Conservation (phyloP, 37 sponge, comb jelly and placozoan genomes). For the Cliona cf. orientalis region DNA sequence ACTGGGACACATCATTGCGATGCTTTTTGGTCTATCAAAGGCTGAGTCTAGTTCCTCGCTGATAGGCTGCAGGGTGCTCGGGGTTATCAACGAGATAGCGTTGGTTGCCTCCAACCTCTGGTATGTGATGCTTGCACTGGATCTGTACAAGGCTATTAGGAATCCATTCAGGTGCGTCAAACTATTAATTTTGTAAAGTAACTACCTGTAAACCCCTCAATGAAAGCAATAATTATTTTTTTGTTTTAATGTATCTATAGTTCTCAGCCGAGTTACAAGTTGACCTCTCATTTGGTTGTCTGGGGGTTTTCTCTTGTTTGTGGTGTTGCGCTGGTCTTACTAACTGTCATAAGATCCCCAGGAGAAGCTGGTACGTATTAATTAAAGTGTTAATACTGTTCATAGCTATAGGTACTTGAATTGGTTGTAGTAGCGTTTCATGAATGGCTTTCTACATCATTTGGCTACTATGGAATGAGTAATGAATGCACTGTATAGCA, state of each 20-base stretch:
- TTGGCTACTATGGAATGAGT: too few relatives aligned
- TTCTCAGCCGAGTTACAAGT: constrained; percentile 15
- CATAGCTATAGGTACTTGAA: too few relatives aligned
- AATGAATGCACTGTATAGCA: too few relatives aligned
- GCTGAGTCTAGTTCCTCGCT: neutral
- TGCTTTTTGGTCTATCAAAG: neutral
- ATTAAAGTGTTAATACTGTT: too few relatives aligned
- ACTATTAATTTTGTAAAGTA: too few relatives aligned
- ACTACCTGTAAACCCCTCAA: too few relatives aligned
- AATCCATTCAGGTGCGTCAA: constrained; percentile 94
- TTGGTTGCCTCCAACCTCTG: constrained; percentile 63
- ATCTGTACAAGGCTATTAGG: constrained; percentile 72
- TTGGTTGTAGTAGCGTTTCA: too few relatives aligned
- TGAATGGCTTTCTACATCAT: too few relatives aligned
- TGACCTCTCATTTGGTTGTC: constrained; percentile 23
- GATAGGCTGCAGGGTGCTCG: constrained; percentile 52
- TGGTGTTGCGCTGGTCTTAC: neutral
- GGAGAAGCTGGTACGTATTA: constrained; percentile 20
- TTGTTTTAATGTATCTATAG: too few relatives aligned
- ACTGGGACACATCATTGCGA: constrained; percentile 43
- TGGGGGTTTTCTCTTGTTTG: constrained; percentile 21
- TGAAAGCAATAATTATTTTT: too few relatives aligned
- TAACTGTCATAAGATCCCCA: constrained; percentile 2
- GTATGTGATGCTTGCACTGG: constrained; percentile 74
- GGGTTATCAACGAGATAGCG: constrained; percentile 59